Evolutionary conservation across 2,888 invertebrate species (phyloP).

Genomic region (Girardia tigrina): DNA sequence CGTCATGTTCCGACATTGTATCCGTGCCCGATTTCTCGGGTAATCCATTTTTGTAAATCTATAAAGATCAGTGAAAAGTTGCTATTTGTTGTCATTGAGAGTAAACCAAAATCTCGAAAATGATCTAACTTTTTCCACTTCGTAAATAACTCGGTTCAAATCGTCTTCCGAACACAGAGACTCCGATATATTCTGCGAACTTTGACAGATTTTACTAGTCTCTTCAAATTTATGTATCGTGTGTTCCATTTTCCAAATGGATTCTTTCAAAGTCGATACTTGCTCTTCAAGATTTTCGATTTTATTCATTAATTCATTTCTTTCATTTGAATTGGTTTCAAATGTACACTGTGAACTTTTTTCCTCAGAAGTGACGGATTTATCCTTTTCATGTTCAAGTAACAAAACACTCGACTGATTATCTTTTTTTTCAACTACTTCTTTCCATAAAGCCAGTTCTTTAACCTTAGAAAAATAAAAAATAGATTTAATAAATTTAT

Average conservation of each 20-base stretch:
- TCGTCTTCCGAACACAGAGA: not conserved
- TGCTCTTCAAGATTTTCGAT: not conserved
- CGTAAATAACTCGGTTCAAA: not conserved
- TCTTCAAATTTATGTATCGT: not conserved
- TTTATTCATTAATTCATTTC: not conserved
- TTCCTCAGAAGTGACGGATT: not conserved
- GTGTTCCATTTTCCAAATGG: not conserved
- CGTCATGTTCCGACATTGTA: not conserved
- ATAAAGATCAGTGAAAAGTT: not conserved
- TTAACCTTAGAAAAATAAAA: too few relatives aligned
- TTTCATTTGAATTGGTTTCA: not conserved
- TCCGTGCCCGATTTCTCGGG: not conserved
- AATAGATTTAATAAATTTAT: too few relatives aligned
- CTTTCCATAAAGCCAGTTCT: not conserved
- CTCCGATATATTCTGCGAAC: not conserved
- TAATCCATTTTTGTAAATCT: not conserved
- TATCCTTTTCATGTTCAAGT: not conserved
- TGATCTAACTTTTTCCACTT: not conserved
- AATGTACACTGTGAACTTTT: not conserved
- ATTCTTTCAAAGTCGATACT: not conserved
- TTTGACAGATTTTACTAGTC: not conserved
- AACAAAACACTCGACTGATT: too few relatives aligned
- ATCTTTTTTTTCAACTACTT: not conserved
- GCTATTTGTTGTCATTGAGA: too few relatives aligned
- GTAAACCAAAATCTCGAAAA: too few relatives aligned